Base-by-base conservation (phyloP, 2,113 vertebrate genomes). In the Microtus ochrogaster region DNA sequence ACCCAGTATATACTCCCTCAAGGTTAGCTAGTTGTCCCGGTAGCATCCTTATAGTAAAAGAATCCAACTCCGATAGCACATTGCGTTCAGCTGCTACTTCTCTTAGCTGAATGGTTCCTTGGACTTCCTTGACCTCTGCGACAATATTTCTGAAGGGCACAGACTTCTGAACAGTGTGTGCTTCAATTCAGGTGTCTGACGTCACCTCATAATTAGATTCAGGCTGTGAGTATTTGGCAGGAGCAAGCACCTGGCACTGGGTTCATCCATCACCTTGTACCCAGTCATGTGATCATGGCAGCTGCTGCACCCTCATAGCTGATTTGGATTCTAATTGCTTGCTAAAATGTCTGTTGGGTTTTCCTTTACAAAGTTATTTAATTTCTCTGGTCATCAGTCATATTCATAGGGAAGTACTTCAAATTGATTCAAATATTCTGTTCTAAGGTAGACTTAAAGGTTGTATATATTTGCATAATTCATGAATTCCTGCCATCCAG, bases 331-430 rank as follows among this genome's bases (percentile, higher is more conserved):
- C 52, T 2, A 36, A 0, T 76, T 12, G 1, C 41, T 66, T 91
- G 47, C 16, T 41, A 41, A 83, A 63, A 36, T 68, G 68, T 41
- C 65, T 92, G 36, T 55, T 49, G 41, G 61, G 13, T 89, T 94
- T 79, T 83, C 76, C 68, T 63, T 28, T 84, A 21, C 55, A 65
- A 77, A 85, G 17, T 65, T 47, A 41, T 17, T 58, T 33, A 70
- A 55, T 83, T 78, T 91, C 14, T 52, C 10, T 89, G 70, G 21
- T 76, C 79, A 33, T 78, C n/a, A 47, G 24, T 58, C 85, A 47
- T 65, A 65, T 89, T 84, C 83, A 22, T 94, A 12, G 58, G 73
- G 63, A 94, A 8, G 22, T 90, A 4, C 78, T 96, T 92, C 79
- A 41, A 76, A 63, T 68, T 49, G 41, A 21, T 28, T 33, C 85